Conservation (phyloP, 1,140 invertebrate species). For the Tetramorium alpestre region DNA sequence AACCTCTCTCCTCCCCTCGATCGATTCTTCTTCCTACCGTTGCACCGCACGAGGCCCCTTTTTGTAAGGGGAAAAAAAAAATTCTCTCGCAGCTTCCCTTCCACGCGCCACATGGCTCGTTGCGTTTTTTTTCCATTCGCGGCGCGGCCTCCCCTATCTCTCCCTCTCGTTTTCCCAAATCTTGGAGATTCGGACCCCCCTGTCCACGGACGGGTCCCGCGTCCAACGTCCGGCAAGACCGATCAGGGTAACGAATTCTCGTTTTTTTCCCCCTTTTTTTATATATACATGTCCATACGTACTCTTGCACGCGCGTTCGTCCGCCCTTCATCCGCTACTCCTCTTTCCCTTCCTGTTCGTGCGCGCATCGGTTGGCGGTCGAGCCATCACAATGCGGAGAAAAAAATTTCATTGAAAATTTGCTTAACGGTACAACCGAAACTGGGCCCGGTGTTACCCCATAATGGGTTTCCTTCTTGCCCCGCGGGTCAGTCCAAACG, state of each 20-base stretch:
- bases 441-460: constrained; percentile 41
- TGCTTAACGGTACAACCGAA: constrained; percentile 79
- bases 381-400: constrained; percentile 24
- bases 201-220: constrained; percentile 72
- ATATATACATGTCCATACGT: neutral
- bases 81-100: constrained; percentile 71
- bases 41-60: constrained; percentile 66
- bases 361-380: constrained; percentile 36
- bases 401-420: constrained; percentile 83
- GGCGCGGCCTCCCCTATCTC: constrained; percentile 59
- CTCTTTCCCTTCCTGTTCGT: constrained; percentile 30
- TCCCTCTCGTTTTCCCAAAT: constrained; percentile 65
- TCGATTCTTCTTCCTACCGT: constrained; percentile 57
- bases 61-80: constrained; percentile 59
- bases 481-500: constrained; percentile 30
- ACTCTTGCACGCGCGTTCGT: neutral
- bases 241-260: constrained; percentile 51
- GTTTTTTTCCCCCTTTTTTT: neutral
- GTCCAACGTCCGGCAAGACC: constrained; percentile 79
- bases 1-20: constrained; percentile 62
- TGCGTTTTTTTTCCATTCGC: constrained; percentile 76
- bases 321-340: constrained; percentile 21
- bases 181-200: constrained; percentile 72
- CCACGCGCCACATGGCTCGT: constrained; percentile 81
- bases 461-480: constrained; percentile 57